phyloP scores from a whole-genome alignment of 2,888 invertebrate species.

The Scaptomyza reducta region DNA sequence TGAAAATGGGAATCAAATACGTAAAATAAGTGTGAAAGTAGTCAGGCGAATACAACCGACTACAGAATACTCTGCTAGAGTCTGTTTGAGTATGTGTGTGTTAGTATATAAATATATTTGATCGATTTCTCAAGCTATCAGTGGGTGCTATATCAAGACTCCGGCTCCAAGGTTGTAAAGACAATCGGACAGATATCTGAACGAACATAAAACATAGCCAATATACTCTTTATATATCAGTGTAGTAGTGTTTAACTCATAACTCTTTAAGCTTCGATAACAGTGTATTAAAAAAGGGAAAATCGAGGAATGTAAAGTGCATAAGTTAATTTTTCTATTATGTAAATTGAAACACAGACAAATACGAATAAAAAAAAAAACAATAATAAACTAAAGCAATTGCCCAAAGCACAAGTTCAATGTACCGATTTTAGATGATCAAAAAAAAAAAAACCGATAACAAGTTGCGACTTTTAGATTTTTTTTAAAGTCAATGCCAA shows the following conservation, averaged over 20 bases:
- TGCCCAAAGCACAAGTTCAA: constrained; percentile 40
- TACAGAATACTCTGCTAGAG: not conserved
- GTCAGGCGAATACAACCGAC: not conserved
- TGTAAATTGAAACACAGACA: constrained; percentile 26
- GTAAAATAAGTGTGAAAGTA: constrained; percentile 2
- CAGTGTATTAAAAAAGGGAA: not conserved
- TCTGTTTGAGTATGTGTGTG: too few species aligned
- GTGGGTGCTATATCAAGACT: not conserved
- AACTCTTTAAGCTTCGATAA: not conserved
- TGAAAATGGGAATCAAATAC: constrained; percentile 34
- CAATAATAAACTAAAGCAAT: constrained; percentile 32
- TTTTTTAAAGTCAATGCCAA: not conserved
- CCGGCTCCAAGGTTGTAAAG: too few species aligned
- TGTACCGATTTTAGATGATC: constrained; percentile 26
- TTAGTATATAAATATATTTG: not conserved
- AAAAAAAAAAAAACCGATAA: constrained; percentile 1
- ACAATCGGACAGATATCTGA: not conserved
- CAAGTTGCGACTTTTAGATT: not conserved
- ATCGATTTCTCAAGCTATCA: not conserved
- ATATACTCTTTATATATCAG: not conserved
- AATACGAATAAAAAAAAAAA: constrained; percentile 16
- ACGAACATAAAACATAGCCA: not conserved
- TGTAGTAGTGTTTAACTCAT: too few species aligned
- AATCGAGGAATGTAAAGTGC: constrained; percentile 48
- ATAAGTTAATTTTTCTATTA: constrained; percentile 46